These are phyloP conservation scores for Eupeodes latifasciatus DNA, from an alignment of 2,888 invertebrate species.

Conservation along the genomic window DNA sequence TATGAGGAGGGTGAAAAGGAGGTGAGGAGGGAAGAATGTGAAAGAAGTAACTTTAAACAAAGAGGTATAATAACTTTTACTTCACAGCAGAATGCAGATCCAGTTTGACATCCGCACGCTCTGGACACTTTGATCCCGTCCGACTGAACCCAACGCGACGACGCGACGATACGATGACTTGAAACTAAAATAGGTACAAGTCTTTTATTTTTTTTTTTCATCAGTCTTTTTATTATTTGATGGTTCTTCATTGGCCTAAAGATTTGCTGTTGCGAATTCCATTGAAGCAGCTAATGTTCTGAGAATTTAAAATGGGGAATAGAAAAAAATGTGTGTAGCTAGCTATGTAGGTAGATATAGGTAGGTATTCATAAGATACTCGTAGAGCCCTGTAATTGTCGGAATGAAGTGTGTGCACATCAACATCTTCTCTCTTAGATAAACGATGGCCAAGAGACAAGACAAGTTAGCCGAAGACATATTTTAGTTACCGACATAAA, in stretches of 20 bases:
- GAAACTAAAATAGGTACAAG: slow-evolving; percentile 21
- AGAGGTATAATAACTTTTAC: slow-evolving; percentile 69
- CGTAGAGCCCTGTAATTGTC: slow-evolving; percentile 20
- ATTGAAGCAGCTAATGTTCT: slow-evolving; percentile 51
- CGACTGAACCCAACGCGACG: slow-evolving; percentile 16
- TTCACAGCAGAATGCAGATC: slow-evolving; percentile 55
- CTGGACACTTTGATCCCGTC: slow-evolving; percentile 63
- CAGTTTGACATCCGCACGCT: slow-evolving; percentile 68
- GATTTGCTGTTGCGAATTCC: slow-evolving; percentile 46
- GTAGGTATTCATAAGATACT: neutral
- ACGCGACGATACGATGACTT: neutral
- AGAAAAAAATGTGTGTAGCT: neutral
- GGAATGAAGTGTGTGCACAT: slow-evolving; percentile 51
- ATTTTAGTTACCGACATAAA: slow-evolving; percentile 44
- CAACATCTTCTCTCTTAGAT: slow-evolving; percentile 30
- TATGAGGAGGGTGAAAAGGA: neutral
- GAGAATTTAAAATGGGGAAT: slow-evolving; percentile 44
- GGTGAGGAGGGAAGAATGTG: neutral
- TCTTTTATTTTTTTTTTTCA: slow-evolving; percentile 9
- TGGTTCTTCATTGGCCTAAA: slow-evolving; percentile 34
- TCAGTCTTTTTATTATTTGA: neutral
- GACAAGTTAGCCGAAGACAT: slow-evolving; percentile 34
- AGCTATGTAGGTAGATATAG: too few species aligned
- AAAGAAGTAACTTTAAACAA: slow-evolving; percentile 53
- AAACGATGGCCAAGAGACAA: slow-evolving; percentile 40